A percentile compares a stretch with the other conserved stretches of the same genome.
Evolutionary conservation across 2,113 vertebrate genomes (phyloP).

Genomic region (Oenanthe melanoleuca): DNA sequence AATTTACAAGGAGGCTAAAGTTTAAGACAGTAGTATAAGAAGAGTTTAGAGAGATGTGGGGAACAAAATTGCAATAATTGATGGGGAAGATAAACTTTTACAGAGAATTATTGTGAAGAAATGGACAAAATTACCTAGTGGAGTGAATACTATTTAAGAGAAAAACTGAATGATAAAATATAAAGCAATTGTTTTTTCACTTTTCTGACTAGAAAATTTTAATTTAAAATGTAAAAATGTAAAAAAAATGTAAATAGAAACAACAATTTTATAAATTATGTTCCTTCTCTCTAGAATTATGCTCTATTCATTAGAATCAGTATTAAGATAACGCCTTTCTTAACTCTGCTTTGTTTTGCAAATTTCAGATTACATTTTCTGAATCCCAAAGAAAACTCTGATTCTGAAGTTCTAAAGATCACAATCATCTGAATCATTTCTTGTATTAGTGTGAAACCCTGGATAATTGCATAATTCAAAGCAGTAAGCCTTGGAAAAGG

Average conservation of each 20-base stretch:
- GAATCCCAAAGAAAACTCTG: not conserved
- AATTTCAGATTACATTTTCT: not conserved
- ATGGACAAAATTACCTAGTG: not conserved
- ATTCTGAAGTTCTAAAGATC: not conserved
- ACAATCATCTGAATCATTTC: not conserved
- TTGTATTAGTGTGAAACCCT: not conserved
- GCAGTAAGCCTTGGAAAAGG: not conserved
- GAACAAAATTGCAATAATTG: not conserved
- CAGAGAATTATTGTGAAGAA: not conserved
- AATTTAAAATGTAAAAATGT: not conserved
- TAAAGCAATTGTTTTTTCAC: not conserved
- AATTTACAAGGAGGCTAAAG: not conserved
- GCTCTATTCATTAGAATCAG: not conserved
- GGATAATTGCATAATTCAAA: not conserved
- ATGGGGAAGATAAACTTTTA: not conserved
- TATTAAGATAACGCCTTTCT: not conserved
- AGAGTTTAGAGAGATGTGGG: not conserved
- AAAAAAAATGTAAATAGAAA: not conserved
- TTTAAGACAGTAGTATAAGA: not conserved
- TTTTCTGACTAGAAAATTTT: not conserved
- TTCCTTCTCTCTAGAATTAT: not conserved
- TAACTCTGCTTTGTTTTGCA: not conserved
- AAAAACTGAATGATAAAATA: not conserved
- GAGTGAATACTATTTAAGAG: not conserved
- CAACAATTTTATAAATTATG: not conserved